Conservation (phyloP, 2,888 invertebrate species). For the Atrina japonica region DNA sequence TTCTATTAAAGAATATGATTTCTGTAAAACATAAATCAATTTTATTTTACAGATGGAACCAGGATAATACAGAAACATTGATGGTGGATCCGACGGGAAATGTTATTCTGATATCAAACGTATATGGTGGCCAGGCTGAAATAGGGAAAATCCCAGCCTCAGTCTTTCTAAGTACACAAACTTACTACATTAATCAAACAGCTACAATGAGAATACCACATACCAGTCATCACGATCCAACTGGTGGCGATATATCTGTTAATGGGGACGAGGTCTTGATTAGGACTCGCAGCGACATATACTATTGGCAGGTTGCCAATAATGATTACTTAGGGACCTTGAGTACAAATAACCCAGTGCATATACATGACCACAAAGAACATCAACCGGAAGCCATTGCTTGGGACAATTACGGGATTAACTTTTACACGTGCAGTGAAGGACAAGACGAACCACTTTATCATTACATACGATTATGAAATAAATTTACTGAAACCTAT, state of each 20-base stretch:
- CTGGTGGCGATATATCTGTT: constrained; percentile 34
- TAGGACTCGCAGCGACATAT: constrained; percentile 16
- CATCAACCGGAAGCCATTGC: constrained; percentile 27
- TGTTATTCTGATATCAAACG: constrained; percentile 22
- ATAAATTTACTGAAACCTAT: too few species aligned
- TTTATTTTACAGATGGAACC: constrained; percentile 19
- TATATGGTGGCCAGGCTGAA: constrained; percentile 3
- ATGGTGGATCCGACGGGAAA: constrained; percentile 35
- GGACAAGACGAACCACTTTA: constrained; percentile 26
- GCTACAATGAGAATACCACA: constrained; percentile 16
- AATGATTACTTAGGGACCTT: constrained; percentile 21
- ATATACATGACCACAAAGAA: constrained; percentile 24
- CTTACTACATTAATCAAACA: constrained; percentile 6
- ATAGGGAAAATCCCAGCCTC: constrained; percentile 8
- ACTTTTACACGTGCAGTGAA: constrained; percentile 34
- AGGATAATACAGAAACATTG: constrained; percentile 13
- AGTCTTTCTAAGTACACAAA: not conserved
- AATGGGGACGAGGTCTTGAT: constrained; percentile 23
- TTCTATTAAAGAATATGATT: too few species aligned
- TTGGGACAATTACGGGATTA: constrained; percentile 29
- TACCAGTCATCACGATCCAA: constrained; percentile 17
- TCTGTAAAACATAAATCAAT: not conserved
- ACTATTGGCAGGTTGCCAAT: not conserved
- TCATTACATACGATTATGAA: constrained; percentile 17
- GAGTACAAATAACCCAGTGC: not conserved